Conservation (phyloP, 2,113 vertebrate species). For the Aphyosemion australe region DNA sequence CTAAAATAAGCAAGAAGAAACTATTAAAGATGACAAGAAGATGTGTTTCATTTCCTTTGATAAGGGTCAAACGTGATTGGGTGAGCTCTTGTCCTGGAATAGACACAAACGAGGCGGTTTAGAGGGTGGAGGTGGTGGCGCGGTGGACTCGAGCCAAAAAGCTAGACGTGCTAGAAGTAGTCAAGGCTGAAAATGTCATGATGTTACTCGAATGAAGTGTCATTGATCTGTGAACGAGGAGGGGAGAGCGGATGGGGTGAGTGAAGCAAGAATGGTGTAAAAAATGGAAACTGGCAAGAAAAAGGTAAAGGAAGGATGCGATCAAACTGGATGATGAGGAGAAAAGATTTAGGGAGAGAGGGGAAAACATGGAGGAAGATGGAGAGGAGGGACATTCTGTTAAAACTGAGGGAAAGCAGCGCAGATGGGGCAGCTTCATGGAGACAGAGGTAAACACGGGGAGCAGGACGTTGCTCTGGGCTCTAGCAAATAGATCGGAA, state of each 20-base stretch:
- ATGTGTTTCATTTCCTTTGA: conserved; percentile 27
- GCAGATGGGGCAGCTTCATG: conserved; percentile 42
- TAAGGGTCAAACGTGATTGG: conserved; percentile 22
- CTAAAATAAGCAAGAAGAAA: conserved; percentile 39
- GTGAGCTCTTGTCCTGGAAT: conserved; percentile 16
- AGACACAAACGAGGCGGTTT: not conserved
- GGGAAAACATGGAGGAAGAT: conserved; percentile 18
- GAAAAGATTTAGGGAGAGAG: conserved; percentile 9
- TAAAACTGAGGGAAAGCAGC: conserved; percentile 7
- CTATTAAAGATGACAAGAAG: conserved; percentile 20
- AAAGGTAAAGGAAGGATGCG: conserved; percentile 1
- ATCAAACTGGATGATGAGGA: not conserved
- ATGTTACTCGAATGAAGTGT: conserved; percentile 57
- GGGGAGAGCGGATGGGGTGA: conserved; percentile 14
- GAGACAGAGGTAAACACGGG: conserved; percentile 66
- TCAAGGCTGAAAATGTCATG: conserved; percentile 64
- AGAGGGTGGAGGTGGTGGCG: not conserved
- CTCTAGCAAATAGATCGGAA: conserved; percentile 70
- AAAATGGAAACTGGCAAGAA: conserved; percentile 25
- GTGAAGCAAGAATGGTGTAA: conserved; percentile 60
- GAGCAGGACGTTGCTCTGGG: conserved; percentile 65
- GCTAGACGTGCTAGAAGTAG: conserved; percentile 31
- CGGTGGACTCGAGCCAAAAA: conserved; percentile 25
- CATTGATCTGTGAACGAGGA: conserved; percentile 65
- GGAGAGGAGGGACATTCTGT: not conserved